A percentile compares a stretch with the other conserved stretches of the same genome.
phyloP scores from a whole-genome alignment of 2,113 vertebrate species.

The Cyprinodon tularosa region DNA sequence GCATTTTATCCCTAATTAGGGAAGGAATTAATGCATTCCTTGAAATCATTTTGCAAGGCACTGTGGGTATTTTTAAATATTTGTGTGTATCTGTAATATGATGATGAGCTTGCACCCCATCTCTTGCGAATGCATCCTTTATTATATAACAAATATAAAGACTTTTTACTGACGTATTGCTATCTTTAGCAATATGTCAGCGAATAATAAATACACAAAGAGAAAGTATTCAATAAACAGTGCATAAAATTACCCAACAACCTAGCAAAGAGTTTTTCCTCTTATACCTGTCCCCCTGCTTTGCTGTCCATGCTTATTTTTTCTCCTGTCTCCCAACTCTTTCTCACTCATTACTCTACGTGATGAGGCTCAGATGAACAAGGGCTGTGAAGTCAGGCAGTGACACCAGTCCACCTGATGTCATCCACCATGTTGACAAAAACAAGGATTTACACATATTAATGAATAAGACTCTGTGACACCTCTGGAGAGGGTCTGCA shows the following conservation, averaged over 20 bases:
- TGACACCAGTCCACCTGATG: constrained; percentile 40
- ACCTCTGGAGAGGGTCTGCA: constrained; percentile 79
- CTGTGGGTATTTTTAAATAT: neutral
- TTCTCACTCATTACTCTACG: constrained; percentile 42
- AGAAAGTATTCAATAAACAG: neutral
- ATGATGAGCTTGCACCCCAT: neutral
- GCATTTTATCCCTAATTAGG: neutral
- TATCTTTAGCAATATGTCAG: neutral
- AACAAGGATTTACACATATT: constrained; percentile 93
- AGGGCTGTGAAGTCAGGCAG: constrained; percentile 42
- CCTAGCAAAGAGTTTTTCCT: neutral
- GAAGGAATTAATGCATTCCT: neutral
- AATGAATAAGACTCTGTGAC: constrained; percentile 91
- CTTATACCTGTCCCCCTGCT: constrained; percentile 10
- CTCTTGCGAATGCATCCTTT: neutral
- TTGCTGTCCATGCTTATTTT: neutral
- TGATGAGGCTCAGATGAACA: constrained; percentile 60
- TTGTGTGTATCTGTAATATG: neutral
- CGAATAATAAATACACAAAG: neutral
- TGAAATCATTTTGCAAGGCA: neutral
- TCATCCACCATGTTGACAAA: constrained; percentile 63
- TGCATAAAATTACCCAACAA: constrained; percentile 9
- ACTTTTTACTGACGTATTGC: neutral
- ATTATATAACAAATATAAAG: neutral
- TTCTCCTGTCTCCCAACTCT: neutral